Base-by-base conservation (phyloP, 2,113 vertebrate species). In the Xyliphius kryptos region DNA sequence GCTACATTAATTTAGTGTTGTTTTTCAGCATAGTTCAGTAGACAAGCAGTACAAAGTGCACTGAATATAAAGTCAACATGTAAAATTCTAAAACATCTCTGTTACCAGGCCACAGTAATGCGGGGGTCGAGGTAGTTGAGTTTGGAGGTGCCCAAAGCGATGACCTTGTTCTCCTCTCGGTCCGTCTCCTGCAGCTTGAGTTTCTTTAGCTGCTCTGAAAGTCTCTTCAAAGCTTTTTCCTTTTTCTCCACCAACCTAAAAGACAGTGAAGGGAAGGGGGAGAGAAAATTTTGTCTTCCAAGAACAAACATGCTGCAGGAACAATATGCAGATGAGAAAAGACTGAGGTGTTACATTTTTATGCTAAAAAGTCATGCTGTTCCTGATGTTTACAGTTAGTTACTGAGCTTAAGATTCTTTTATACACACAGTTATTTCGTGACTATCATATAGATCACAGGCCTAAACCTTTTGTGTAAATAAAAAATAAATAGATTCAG, bases 111-210 rank as follows among this genome's bases (percentile, higher is more conserved):
- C 10, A 89, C 67, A 0, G 73, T 84, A 41, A 90, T 87, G 72
- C 83, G 77, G 38, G 88, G 89, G 61, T 92, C 90, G 73, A 90
- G 75, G 74, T 87, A 89, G 71, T 86, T 92, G 63, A 90, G 84
- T 57, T 89, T 88, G 72, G 88, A 89, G 0, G 88, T 90, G 64
- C 86, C 87, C 77, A 89, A 75, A 47, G 86, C 88, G 13, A 88
- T 87, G 59, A 88, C 83, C 57, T 91, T 88, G 74, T 89, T 88
- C 69, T 89, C 87, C 72, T 87, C 87, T 16, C 78, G 75, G 53
- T 87, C 86, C 0, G 70, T 85, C 57, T 86, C 88, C 75, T 86
- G 83, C 1, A 77, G 16, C 0, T 70, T 69, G 63, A 88, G 10
- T 26, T 48, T 87, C 41, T 63, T 65, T 44, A 91, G 36, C 43